These are phyloP conservation scores for Syngnathus floridae DNA, from an alignment of 2,113 vertebrate genomes.

Conservation along the genomic window DNA sequence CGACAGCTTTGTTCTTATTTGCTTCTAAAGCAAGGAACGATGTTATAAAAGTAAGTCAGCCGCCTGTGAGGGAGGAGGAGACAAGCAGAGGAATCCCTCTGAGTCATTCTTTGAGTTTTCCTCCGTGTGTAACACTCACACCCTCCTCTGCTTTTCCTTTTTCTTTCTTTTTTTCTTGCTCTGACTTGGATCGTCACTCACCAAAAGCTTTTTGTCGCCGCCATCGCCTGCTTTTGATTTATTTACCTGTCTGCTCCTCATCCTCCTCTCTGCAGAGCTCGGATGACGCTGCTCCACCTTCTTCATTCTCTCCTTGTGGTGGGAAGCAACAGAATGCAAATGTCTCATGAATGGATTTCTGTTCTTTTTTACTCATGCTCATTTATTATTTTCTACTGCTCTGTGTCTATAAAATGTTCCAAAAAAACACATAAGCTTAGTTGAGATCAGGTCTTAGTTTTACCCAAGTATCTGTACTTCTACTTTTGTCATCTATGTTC, in stretches of 20 bases:
- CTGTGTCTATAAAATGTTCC: no score
- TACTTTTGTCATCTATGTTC: background rate
- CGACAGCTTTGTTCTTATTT: background rate
- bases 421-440: no score
- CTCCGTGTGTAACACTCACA: constrained; percentile 18
- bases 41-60: constrained; percentile 33
- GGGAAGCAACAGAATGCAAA: no score
- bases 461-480: background rate
- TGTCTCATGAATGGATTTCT: no score
- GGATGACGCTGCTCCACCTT: background rate
- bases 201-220: constrained; percentile 2
- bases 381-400: no score
- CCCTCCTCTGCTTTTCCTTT: constrained; percentile 38
- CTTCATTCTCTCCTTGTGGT: no score
- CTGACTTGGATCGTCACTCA: constrained; percentile 4
- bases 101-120: constrained; percentile 57
- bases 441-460: no score
- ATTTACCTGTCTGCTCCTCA: constrained; percentile 10
- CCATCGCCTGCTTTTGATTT: constrained; percentile 16
- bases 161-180: constrained; percentile 25
- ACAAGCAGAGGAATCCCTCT: constrained; percentile 55
- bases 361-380: no score
- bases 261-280: constrained; percentile 1
- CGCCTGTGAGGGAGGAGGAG: constrained; percentile 23
- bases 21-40: constrained; percentile 21